These are phyloP conservation scores for Drosophila falleni DNA, from an alignment of 2,888 invertebrate genomes.

Conservation along the genomic window DNA sequence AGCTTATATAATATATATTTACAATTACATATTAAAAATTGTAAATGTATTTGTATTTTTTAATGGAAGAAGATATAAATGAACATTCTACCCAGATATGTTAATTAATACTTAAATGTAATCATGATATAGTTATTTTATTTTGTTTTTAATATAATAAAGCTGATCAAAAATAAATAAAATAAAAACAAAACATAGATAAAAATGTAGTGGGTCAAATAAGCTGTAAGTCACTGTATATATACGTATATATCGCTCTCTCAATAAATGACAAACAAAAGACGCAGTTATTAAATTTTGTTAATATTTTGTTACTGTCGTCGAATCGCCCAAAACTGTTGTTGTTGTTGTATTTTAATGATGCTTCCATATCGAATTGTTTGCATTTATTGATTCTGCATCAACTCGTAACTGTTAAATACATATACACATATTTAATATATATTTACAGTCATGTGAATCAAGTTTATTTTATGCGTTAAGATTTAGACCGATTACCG, in stretches of 20 bases:
- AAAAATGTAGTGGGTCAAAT: too few species aligned
- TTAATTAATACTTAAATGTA: too few species aligned
- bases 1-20: too few species aligned
- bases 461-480: neutral
- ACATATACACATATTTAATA: constrained; percentile 28
- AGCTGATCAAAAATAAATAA: too few species aligned
- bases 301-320: constrained; percentile 21
- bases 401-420: constrained; percentile 4
- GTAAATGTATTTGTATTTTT: too few species aligned
- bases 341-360: constrained; percentile 38
- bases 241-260: neutral
- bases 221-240: neutral
- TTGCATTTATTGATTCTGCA: constrained; percentile 16
- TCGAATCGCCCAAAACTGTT: neutral
- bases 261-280: constrained; percentile 60
- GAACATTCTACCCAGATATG: too few species aligned
- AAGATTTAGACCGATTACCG: neutral
- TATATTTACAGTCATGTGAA: constrained; percentile 17
- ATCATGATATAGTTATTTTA: too few species aligned
- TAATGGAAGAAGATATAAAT: too few species aligned
- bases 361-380: constrained; percentile 26
- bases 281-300: constrained; percentile 62
- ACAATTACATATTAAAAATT: too few species aligned
- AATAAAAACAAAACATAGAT: too few species aligned
- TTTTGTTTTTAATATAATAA: too few species aligned